A percentile compares a stretch with the other conserved stretches of the same genome.
phyloP scores from a whole-genome alignment of 30 jellyfish, hydroid and myxozoan genomes.

The Sanderia malayensis region DNA sequence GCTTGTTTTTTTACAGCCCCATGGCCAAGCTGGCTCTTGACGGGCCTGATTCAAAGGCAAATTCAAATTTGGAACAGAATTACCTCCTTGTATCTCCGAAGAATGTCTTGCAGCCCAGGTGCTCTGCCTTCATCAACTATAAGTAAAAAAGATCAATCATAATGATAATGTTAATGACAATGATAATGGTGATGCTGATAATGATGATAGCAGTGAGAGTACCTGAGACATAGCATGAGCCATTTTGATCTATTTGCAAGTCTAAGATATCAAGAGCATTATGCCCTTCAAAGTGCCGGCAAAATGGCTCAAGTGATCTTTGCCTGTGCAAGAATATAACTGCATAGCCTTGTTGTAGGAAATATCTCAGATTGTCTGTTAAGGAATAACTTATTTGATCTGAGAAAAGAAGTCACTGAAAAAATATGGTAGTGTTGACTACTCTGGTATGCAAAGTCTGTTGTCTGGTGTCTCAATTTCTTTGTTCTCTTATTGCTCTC shows the following conservation, averaged over 20 bases:
- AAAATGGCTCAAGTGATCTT: slow-evolving; percentile 95
- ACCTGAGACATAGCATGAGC: slow-evolving; percentile 79
- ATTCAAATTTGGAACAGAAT: too few species aligned
- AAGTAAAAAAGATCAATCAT: neutral
- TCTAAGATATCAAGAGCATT: slow-evolving; percentile 93
- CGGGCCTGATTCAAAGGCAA: too few species aligned
- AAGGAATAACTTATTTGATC: too few species aligned
- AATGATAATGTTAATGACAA: neutral
- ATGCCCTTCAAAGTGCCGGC: slow-evolving; percentile 98
- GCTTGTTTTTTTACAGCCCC: too few species aligned
- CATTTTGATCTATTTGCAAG: slow-evolving; percentile 73
- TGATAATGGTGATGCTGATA: neutral
- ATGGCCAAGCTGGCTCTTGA: too few species aligned
- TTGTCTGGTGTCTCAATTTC: too few species aligned
- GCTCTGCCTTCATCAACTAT: slow-evolving; percentile 95
- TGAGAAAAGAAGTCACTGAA: too few species aligned
- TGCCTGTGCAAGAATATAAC: slow-evolving; percentile 96
- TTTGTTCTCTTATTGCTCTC: too few species aligned
- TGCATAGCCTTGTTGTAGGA: slow-evolving; percentile 94
- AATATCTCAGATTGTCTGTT: slow-evolving; percentile 56
- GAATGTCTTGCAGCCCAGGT: slow-evolving; percentile 94
- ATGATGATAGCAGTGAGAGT: neutral
- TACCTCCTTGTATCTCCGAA: slow-evolving; percentile 93
- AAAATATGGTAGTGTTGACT: too few species aligned
- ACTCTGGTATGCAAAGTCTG: too few species aligned